These are phyloP conservation scores for Bergia sp. DNA, from an alignment of 92 coral and sea anemone species.

Conservation along the genomic window DNA sequence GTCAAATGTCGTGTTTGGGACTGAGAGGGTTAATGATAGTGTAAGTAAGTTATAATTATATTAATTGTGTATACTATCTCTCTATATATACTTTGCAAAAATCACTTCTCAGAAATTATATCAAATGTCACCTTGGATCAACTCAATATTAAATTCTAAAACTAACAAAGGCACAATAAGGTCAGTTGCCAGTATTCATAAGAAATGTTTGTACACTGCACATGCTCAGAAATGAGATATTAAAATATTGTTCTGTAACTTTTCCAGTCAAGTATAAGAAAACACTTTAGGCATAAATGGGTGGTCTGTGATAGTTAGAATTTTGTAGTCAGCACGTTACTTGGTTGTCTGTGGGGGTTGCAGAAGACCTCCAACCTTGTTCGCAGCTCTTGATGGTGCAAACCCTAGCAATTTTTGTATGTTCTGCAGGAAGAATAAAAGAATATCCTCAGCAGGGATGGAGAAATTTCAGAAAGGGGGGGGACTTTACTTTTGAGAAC, in stretches of 20 bases:
- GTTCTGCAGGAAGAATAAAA: conserved; percentile 62
- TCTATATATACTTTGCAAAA: too few relatives aligned
- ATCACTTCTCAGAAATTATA: too few relatives aligned
- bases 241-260: neutral
- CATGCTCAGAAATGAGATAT: neutral
- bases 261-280: neutral
- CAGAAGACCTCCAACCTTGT: conserved; percentile 94
- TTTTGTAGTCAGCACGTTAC: conserved; percentile 16
- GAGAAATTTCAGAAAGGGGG: too few relatives aligned
- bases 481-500: too few relatives aligned
- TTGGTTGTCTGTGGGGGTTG: conserved; percentile 88
- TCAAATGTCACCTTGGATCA: too few relatives aligned
- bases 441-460: too few relatives aligned
- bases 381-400: conserved; percentile 99
- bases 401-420: conserved; percentile 94
- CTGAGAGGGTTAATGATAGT: too few relatives aligned
- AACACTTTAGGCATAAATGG: neutral
- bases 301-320: neutral
- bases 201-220: neutral
- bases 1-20: too few relatives aligned
- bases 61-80: too few relatives aligned
- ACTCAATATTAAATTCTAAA: too few relatives aligned
- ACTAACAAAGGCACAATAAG: neutral
- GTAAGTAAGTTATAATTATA: too few relatives aligned
- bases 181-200: neutral